Conservation (phyloP, 1,140 invertebrate species). For the Eupristina koningsbergeri region DNA sequence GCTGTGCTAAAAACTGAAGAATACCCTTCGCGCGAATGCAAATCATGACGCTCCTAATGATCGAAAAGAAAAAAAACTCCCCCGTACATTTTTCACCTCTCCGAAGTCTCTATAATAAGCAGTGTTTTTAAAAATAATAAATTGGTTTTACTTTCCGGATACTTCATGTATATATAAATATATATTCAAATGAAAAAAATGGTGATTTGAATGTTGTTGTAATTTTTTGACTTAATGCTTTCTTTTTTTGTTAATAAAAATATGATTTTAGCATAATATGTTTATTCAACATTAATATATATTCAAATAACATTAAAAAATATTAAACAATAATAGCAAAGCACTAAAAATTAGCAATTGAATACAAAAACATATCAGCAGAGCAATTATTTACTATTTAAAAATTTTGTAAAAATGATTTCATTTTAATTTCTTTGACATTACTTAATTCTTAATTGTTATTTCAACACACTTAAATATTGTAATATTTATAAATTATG, state of each 20-base stretch:
- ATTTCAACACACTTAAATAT: not conserved
- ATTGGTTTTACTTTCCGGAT: too few relatives aligned
- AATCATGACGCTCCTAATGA: too few relatives aligned
- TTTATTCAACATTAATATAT: constrained; percentile 5
- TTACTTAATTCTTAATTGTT: not conserved
- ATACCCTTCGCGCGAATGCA: too few relatives aligned
- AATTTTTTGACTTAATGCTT: too few relatives aligned
- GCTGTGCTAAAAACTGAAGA: too few relatives aligned
- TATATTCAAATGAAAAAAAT: too few relatives aligned
- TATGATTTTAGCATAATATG: not conserved
- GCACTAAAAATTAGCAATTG: constrained; percentile 36
- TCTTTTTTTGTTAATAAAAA: not conserved
- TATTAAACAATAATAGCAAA: constrained; percentile 31
- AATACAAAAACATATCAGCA: constrained; percentile 40
- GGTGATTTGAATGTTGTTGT: too few relatives aligned
- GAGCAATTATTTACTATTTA: constrained; percentile 32
- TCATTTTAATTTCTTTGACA: not conserved
- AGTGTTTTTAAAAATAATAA: too few relatives aligned
- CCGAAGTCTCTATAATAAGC: too few relatives aligned
- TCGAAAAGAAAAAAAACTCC: too few relatives aligned
- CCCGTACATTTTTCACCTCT: too few relatives aligned
- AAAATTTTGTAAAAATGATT: not conserved
- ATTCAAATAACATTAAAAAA: constrained; percentile 18
- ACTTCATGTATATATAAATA: too few relatives aligned
- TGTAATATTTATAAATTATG: not conserved